Evolutionary conservation across 2,113 vertebrate genomes (phyloP).

Genomic region (Struthidea cinerea): DNA sequence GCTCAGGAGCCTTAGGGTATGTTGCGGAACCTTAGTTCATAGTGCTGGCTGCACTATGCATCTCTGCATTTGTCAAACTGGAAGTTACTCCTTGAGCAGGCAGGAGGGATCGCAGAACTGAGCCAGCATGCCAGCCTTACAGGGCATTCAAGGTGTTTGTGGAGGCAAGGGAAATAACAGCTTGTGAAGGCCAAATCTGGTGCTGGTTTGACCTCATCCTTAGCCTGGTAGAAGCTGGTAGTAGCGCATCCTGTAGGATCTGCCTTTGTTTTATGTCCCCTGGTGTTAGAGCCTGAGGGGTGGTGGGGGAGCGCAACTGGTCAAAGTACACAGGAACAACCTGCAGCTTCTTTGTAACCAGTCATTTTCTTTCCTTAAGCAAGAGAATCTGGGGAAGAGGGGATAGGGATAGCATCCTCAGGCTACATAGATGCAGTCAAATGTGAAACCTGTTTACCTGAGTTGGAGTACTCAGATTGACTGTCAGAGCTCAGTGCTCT

Average conservation of each 20-base stretch:
- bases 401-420: neutral
- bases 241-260: fast-evolving
- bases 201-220: neutral
- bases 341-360: neutral
- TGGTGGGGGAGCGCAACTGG: neutral
- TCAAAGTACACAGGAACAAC: neutral
- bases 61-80: neutral
- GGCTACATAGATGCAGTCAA: neutral
- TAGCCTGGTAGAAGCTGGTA: neutral
- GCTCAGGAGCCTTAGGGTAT: neutral
- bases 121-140: neutral
- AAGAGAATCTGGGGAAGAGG: neutral
- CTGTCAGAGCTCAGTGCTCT: neutral
- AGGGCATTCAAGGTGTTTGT: neutral
- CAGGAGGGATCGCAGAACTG: neutral
- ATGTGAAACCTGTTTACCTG: neutral
- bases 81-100: neutral
- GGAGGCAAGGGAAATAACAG: neutral
- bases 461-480: neutral
- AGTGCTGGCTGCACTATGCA: neutral
- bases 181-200: neutral
- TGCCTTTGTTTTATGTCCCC: neutral
- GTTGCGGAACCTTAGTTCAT: neutral
- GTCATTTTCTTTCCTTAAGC: neutral
- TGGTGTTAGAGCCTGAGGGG: neutral